Evolutionary conservation across 2,797 vertebrate species (phyloP), one percentile per base, ranked within the genome.

Genomic region (Discoglossus pictus): DNA sequence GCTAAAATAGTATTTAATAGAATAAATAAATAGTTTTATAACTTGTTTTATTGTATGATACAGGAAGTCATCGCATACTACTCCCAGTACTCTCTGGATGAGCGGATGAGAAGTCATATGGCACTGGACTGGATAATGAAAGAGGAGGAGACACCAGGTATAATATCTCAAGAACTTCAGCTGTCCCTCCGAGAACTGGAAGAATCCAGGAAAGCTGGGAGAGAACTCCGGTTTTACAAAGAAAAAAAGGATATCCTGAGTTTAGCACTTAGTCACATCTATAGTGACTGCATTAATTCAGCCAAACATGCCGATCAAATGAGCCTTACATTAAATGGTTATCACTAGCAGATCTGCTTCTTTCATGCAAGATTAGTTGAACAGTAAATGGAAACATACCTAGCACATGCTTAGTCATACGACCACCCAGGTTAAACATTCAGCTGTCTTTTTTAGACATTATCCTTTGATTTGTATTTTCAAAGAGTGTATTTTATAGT

Each of bases 51-150:
- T 51, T 66, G 11, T 38, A 2, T 38, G 5, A 52, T 25, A 70
- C 76, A 97, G 95, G 93, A 93, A 72, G 94, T 96, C 70, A 96
- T 97, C 75, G 77, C 85, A 65, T 94, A 94, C 80, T 97, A 95
- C 75, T 91, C 92, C 44, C 89, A 90, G 76, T 89, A 88, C 59
- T 89, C 87, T 5, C 84, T 96, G 35, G 92, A 95, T 62, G 93
- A 94, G 76, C 87, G 84, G 73, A 90, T 91, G 79, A 88, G 92
- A 64, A 95, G 94, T 78, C 93, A 93, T 76, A 94, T 97, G 94
- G 93, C 93, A 69, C 85, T 97, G 77, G 94, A 96, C 75, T 97
- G 94, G 93, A 90, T 96, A 9, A 88, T 85, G 55, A 90, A 88
- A 73, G 94, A 95, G 72, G 89, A 85, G 55, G 88, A 83, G 50